A percentile compares a stretch with the other conserved stretches of the same genome.
phyloP scores from a whole-genome alignment of 1,140 invertebrate species.

The Carcinoscorpius rotundicauda region DNA sequence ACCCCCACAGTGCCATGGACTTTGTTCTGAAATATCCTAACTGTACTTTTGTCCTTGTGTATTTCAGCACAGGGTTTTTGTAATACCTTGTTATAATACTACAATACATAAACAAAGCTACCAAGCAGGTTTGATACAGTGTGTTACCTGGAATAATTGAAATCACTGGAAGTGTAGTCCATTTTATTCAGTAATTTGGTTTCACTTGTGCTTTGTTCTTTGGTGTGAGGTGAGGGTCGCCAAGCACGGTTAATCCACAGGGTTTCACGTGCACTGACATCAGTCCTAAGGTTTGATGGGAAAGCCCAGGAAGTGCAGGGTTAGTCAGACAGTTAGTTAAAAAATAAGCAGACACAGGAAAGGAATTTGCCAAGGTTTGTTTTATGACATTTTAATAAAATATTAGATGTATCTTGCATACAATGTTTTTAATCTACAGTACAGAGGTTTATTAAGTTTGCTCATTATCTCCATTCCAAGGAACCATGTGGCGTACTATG shows the following conservation, averaged over 20 bases:
- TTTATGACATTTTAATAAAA: too few species aligned
- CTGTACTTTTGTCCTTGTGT: too few species aligned
- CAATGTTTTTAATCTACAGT: too few species aligned
- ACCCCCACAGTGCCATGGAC: background rate
- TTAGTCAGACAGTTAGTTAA: too few species aligned
- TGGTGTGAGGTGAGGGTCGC: constrained; percentile 44
- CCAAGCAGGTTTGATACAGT: background rate
- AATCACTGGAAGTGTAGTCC: constrained; percentile 28
- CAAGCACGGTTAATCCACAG: constrained; percentile 62
- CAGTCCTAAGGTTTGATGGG: constrained; percentile 22
- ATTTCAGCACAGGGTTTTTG: too few species aligned
- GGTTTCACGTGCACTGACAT: constrained; percentile 47
- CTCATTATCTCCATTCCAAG: too few species aligned
- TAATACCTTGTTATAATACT: background rate
- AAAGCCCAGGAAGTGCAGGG: too few species aligned
- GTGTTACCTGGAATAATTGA: constrained; percentile 22
- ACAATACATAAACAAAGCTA: background rate
- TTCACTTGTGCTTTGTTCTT: constrained; percentile 47
- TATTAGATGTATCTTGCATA: too few species aligned
- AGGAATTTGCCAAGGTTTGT: too few species aligned
- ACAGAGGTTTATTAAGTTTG: too few species aligned
- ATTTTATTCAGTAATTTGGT: constrained; percentile 46
- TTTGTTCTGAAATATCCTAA: background rate
- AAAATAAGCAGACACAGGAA: too few species aligned
- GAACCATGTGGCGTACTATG: too few species aligned